Percentiles rank a stretch among this genome's conserved stretches.
phyloP scores from a whole-genome alignment of 2,113 vertebrate species.

The Peromyscus polionotus region DNA sequence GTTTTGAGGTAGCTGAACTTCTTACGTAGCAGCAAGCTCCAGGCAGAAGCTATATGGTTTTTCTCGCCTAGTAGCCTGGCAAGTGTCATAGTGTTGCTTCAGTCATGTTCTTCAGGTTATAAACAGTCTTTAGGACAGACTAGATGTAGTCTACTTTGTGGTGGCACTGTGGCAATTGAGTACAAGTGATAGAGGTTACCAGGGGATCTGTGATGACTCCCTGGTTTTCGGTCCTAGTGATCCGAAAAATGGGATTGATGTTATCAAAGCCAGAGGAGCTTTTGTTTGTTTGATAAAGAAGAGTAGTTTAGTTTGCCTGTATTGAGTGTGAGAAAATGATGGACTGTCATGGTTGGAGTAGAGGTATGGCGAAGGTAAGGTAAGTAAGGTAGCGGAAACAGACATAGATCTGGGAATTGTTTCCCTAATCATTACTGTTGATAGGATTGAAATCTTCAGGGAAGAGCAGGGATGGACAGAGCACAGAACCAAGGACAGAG shows the following conservation, averaged over 20 bases:
- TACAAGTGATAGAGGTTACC: not conserved
- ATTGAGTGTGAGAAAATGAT: conserved; percentile 15
- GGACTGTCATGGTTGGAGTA: not conserved
- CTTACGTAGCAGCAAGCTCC: not conserved
- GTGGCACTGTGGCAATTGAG: not conserved
- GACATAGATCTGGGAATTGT: conserved; percentile 6
- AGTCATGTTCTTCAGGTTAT: not conserved
- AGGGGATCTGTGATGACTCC: not conserved
- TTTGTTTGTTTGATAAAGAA: conserved; percentile 35
- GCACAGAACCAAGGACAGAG: not conserved
- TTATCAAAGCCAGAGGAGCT: conserved; percentile 14
- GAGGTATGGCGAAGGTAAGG: not conserved
- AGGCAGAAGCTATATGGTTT: not conserved
- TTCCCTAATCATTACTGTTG: not conserved
- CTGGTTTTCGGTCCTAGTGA: conserved; percentile 26
- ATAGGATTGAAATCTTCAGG: not conserved
- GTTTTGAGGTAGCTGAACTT: not conserved
- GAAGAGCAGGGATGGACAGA: conserved; percentile 3
- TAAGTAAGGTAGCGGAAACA: not conserved
- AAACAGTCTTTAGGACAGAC: not conserved
- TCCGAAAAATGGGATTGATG: not conserved
- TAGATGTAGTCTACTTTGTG: not conserved
- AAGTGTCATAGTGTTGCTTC: not conserved
- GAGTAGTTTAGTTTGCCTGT: not conserved
- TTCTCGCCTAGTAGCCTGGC: not conserved